Evolutionary conservation across 1,140 invertebrate genomes (phyloP), one percentile per base, ranked within the genome.

Genomic region (Drosophila nigrodunni): DNA sequence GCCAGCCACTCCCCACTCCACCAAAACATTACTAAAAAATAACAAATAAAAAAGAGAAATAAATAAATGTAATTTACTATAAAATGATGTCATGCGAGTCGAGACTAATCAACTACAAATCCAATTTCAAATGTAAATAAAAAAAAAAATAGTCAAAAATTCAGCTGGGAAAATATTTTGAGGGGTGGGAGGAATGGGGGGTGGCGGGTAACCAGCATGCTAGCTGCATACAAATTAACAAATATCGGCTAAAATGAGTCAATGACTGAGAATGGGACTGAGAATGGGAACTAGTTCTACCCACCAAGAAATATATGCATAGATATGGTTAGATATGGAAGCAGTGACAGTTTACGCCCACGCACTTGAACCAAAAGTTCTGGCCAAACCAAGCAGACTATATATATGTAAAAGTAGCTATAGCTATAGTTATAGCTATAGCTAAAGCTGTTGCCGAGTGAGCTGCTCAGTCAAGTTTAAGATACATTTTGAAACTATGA

Each of bases 401-500:
- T 67, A 41, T 58, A 57, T 37, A 18, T 58, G 15, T 35, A 66
- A 43, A 30, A 30, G 6, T 6, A 30, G 25, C 25, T 30, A 30
- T 30, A 4, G 25, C 25, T 30, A 30, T 30, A 4, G 25, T 4
- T 30, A 30, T 30, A 30, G 25, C 25, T 30, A 30, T 30, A 5
- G 3, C 11, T 13, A 21, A 25, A 39, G 7, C 25, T 61, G 25
- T 18, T 35, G 25, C 50, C 21, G 55, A 68, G 66, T 60, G 55
- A 68, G 66, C 64, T 30, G 78, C 62, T 74, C 43, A 70, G 60
- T 61, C 46, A 76, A 34, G 43, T 69, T 55, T 41, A 11, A 62
- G 58, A 65, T 59, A 85, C 50, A 76, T 75, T 87, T 87, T 69
- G 64, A 60, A 82, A 73, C 75, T 82, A 87, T 86, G 82, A 86